phyloP scores from a whole-genome alignment of 2,888 invertebrate species.

The Chaitophorus viminalis region DNA sequence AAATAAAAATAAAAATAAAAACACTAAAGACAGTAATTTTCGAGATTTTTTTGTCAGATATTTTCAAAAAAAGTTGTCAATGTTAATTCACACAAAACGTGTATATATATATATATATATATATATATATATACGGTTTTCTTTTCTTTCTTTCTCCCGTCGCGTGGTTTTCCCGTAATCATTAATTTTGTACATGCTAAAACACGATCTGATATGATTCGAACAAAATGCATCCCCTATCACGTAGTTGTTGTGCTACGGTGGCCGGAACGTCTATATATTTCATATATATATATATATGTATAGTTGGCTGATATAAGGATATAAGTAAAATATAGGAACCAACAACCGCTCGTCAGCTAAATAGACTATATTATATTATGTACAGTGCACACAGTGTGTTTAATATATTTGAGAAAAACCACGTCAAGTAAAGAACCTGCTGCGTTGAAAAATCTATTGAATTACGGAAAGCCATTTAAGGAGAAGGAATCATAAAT shows the following conservation, averaged over 20 bases:
- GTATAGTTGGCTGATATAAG: not conserved
- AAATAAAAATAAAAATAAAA: not conserved
- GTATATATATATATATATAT: too few species aligned
- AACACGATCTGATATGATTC: not conserved
- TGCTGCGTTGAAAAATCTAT: conserved; percentile 36
- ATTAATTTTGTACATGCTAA: not conserved
- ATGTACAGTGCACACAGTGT: not conserved
- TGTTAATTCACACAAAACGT: not conserved
- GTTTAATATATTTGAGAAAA: not conserved
- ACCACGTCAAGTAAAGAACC: conserved; percentile 25
- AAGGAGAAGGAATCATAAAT: conserved; percentile 40
- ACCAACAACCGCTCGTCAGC: not conserved
- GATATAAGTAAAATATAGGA: not conserved
- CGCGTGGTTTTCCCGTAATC: not conserved
- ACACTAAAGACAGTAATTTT: not conserved
- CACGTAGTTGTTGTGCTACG: not conserved
- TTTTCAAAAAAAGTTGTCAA: not conserved
- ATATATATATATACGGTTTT: too few species aligned
- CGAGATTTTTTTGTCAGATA: not conserved
- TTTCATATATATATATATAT: too few species aligned
- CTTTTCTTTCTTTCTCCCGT: not conserved
- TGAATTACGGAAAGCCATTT: conserved; percentile 36
- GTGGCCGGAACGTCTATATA: not conserved
- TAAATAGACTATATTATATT: not conserved
- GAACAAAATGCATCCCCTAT: not conserved